Evolutionary conservation across 1,140 invertebrate genomes (phyloP).

Genomic region (Tribolium castaneum): DNA sequence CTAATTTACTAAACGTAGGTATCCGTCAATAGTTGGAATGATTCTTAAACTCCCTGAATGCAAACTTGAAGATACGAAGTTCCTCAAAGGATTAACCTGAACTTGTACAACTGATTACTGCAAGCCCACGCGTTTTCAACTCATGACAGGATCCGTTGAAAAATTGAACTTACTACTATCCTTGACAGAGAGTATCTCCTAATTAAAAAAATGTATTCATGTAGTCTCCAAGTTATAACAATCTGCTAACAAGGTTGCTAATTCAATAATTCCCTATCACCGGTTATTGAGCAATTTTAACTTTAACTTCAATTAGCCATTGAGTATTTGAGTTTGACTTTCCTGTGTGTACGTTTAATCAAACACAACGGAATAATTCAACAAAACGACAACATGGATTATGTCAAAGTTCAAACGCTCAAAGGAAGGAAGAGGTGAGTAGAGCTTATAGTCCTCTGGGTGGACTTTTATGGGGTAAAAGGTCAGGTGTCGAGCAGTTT

Average conservation of each 20-base stretch:
- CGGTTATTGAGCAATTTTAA: neutral
- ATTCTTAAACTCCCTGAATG: neutral
- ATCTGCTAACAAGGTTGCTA: neutral
- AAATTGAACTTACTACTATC: neutral
- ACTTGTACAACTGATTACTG: neutral
- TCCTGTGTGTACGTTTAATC: neutral
- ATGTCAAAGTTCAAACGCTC: slow-evolving; percentile 6
- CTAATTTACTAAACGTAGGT: neutral
- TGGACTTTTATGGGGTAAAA: neutral
- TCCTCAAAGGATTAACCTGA: neutral
- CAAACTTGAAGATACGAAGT: neutral
- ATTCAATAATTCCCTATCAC: neutral
- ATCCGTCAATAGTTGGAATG: neutral
- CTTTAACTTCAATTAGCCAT: neutral
- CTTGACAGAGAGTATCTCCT: too few species aligned
- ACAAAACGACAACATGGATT: neutral
- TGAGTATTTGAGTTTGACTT: neutral
- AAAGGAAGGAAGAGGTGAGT: neutral
- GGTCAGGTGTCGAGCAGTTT: slow-evolving; percentile 2
- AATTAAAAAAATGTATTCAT: neutral
- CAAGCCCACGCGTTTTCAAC: neutral
- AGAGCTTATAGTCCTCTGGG: neutral
- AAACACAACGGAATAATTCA: neutral
- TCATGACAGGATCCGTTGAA: neutral
- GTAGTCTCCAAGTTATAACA: neutral